Conservation (phyloP, 2,888 invertebrate genomes). For the Eudemis profundana region DNA sequence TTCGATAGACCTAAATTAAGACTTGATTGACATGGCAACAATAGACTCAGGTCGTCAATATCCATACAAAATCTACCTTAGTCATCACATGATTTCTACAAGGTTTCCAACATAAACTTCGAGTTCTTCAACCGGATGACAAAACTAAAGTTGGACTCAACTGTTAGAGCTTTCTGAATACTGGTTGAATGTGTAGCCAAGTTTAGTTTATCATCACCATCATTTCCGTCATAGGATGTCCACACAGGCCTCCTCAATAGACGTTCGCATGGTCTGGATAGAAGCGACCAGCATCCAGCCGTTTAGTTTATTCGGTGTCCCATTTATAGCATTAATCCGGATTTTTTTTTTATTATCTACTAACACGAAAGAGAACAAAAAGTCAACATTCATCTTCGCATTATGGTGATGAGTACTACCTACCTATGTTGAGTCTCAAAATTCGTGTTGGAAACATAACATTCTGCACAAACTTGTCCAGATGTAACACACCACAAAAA, state of each 20-base stretch:
- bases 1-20: neutral
- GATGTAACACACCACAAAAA: too few species aligned
- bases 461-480: slow-evolving; percentile 13
- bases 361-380: too few species aligned
- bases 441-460: slow-evolving; percentile 8
- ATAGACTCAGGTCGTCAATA: slow-evolving; percentile 13
- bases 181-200: neutral
- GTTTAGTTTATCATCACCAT: too few species aligned
- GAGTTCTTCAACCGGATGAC: neutral
- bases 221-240: too few species aligned
- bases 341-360: too few species aligned
- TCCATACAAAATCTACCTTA: slow-evolving; percentile 35
- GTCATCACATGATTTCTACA: slow-evolving; percentile 30
- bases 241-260: too few species aligned
- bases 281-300: too few species aligned
- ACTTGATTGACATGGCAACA: neutral
- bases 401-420: too few species aligned
- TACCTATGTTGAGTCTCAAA: neutral
- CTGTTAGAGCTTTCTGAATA: neutral
- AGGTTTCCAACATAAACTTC: slow-evolving; percentile 20
- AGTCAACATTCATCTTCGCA: too few species aligned
- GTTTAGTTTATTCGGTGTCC: too few species aligned
- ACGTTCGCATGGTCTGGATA: too few species aligned
- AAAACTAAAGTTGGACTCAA: neutral
- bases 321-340: too few species aligned